phyloP scores from a whole-genome alignment of 30 jellyfish, hydroid and myxozoan species.

The Hydractinia symbiolongicarpus region DNA sequence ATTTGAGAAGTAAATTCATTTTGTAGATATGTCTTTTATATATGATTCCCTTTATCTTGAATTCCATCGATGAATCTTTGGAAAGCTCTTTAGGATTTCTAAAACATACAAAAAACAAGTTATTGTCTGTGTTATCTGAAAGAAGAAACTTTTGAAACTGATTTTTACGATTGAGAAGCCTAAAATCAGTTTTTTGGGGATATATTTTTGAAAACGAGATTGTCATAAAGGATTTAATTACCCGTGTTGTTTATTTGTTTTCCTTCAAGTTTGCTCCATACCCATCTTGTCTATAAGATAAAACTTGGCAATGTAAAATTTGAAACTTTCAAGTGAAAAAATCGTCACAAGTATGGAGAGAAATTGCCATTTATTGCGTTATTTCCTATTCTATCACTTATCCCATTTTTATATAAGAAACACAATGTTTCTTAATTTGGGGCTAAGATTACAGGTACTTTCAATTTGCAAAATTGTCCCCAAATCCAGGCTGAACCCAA shows the following conservation, averaged over 20 bases:
- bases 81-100: background rate
- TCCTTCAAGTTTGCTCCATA: slow-evolving; percentile 10
- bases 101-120: background rate
- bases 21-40: too few relatives aligned
- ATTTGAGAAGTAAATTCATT: too few relatives aligned
- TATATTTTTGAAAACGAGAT: background rate
- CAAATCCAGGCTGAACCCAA: too few relatives aligned
- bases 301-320: background rate
- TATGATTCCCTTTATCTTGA: background rate
- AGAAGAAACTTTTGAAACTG: background rate
- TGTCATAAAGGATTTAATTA: background rate
- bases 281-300: background rate
- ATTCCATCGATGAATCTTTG: slow-evolving; percentile 4
- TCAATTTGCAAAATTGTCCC: too few relatives aligned
- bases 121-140: background rate
- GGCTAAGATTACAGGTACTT: too few relatives aligned
- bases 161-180: background rate
- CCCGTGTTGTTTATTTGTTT: background rate
- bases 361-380: too few relatives aligned
- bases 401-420: too few relatives aligned
- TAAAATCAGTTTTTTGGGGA: background rate
- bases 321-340: too few relatives aligned
- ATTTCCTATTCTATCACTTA: too few relatives aligned
- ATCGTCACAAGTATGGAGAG: too few relatives aligned
- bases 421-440: too few relatives aligned